Evolutionary conservation across 2,888 invertebrate species (phyloP), one percentile per base, ranked within the genome.

Genomic region (Neocrepidodera transversa): DNA sequence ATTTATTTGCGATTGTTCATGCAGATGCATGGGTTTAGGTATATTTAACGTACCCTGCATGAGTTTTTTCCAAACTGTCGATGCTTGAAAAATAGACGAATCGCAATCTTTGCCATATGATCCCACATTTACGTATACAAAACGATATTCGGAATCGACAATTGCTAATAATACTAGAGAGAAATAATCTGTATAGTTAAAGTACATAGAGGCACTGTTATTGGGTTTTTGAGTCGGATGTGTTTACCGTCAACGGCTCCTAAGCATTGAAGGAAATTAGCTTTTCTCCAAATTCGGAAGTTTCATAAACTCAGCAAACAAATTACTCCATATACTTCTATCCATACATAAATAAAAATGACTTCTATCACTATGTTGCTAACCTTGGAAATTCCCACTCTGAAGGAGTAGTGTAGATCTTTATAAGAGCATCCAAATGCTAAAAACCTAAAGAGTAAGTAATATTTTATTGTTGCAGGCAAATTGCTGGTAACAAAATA

Each of bases 391-490:
- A 53, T 40, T 17, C 53, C 48, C 11, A 51, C 40, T 60, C 56
- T 35, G 17, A 47, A 52, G 16, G 26, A 26, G 32, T 40, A 51
- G 43, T 56, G 48, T 17, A 60, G 14, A 23, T 56, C 55, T 38
- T 17, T 47, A 28, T 45, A 56, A 32, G 56, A 42, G 43, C 52
- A 52, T 36, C 42, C 52, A 55, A 28, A 40, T 40, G 55, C 60
- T 17, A 60, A 30, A 48, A 56, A 60, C 36, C 42, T 60, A 45
- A 56, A 60, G 52, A 60, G 23, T 23, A 23, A 23, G 23, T 23
- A 6, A 23, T 23, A 23, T 30, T 30, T 30, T 30, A 30, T 32
- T 45, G 7, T 56, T 56, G 1, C 45, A 58, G 58, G 16, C 16
- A 58, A 51, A 32, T 40, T 58, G 23, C 43, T 58, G 4, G 10